Evolutionary conservation across 2,888 invertebrate species (phyloP).

Genomic region (Encarsia formosa): DNA sequence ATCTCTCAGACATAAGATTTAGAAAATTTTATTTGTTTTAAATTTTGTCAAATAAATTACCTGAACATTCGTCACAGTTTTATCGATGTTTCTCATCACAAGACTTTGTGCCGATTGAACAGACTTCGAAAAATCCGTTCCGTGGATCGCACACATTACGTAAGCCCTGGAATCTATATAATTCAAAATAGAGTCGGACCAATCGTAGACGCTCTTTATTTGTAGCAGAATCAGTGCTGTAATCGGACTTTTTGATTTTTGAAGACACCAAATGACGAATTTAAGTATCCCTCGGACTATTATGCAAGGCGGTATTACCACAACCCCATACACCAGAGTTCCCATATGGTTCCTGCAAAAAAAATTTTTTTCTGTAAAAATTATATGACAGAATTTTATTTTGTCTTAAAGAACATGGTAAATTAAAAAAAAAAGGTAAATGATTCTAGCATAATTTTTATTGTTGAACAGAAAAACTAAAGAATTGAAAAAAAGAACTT

Average conservation of each 20-base stretch:
- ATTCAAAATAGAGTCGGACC: conserved; percentile 78
- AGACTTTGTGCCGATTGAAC: conserved; percentile 85
- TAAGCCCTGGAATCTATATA: conserved; percentile 85
- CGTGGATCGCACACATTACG: conserved; percentile 92
- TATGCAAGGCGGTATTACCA: conserved; percentile 55
- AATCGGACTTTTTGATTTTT: not conserved
- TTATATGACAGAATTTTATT: too few relatives aligned
- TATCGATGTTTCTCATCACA: conserved; percentile 74
- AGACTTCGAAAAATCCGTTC: conserved; percentile 83
- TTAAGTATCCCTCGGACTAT: not conserved
- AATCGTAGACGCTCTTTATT: conserved; percentile 43
- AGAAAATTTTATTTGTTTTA: too few relatives aligned
- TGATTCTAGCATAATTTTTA: too few relatives aligned
- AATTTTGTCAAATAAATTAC: not conserved
- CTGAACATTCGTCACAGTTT: not conserved
- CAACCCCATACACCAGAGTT: conserved; percentile 70
- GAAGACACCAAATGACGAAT: not conserved
- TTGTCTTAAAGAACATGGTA: too few relatives aligned
- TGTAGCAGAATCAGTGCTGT: not conserved
- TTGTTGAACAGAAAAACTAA: too few relatives aligned
- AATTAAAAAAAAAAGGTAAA: too few relatives aligned
- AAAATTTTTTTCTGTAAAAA: not conserved
- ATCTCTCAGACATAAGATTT: not conserved
- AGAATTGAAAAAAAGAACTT: too few relatives aligned
- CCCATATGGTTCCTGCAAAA: conserved; percentile 67